Base-by-base conservation (phyloP, 2,113 vertebrate genomes). In the Anguilla rostrata region DNA sequence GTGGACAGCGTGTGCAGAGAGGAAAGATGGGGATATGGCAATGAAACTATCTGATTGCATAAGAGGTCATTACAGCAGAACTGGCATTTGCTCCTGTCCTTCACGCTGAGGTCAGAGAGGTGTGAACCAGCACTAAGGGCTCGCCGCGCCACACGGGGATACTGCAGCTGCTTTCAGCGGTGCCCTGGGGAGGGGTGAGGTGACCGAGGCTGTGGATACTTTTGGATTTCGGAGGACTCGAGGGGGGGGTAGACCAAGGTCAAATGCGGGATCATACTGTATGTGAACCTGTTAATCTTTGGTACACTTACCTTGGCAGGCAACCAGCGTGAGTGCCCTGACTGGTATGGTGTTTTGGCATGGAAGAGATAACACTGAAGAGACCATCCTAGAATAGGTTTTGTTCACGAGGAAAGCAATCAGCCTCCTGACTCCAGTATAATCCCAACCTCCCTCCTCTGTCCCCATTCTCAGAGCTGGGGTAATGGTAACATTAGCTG, bases 11-110 rank as follows among this genome's bases (percentile, higher is more conserved):
- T 22, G 60, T 26, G 0, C 18, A 66, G 60, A 22, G 60, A 22
- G 60, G 60, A 66, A 66, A 84, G 71, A 56, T 3, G 3, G 8
- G 5, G 46, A 56, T 26, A 7, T 5, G 1, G 46, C n/a, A 56
- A 57, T 22, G 16, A 12, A 39, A 66, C 16, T 15, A 82, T 81
- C 29, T 80, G 87, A 91, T 91, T 92, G 89, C 89, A 53, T 90
- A 92, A 92, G 89, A 87, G 80, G 84, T 3, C 57, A 83, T 89
- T 78, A 88, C 85, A 82, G 84, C 83, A 88, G 71, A 89, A 88
- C 78, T 84, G 83, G 66, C 84, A 63, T 6, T 75, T 12, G 26
- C 71, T 26, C 71, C 26, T 1, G 71, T 29, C 71, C 63, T 87
- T 85, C 43, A 12, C 75, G 81, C 0, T 78, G 85, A 87, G 84